Evolutionary conservation across 2,888 invertebrate species (phyloP), one percentile per base, ranked within the genome.

Genomic region (Dasypolia templi): DNA sequence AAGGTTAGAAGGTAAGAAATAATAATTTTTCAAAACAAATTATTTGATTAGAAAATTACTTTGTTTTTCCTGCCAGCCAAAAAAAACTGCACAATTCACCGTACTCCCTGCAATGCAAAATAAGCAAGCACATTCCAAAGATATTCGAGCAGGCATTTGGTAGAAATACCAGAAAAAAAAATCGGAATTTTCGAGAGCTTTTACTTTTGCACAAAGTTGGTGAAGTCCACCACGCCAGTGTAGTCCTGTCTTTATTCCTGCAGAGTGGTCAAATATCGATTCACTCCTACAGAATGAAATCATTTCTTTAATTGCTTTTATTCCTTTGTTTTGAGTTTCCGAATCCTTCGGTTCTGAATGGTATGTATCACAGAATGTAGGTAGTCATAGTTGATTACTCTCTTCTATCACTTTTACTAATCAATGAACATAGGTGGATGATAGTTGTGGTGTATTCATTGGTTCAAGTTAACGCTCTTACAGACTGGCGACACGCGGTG

Each of bases 381-480:
- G 42, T 72, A 73, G 55, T 65, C 49, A 49, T 14, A 61, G 64
- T 80, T 65, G 73, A 77, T 80, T 56, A 79, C n/a, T 61, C 70
- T 71, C 59, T 61, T 78, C 71, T 53, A 26, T 53, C 46, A 53
- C 12, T 75, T 78, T 78, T 61, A 39, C 32, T 22, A 70, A 55
- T 70, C 71, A 75, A 71, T 71, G 59, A 26, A 59, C 19, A 59
- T 59, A 70, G 12, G 14, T 3, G 35, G 51, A 77, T 46, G 46
- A 61, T 78, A 69, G 44, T 70, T 71, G 59, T 32, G 35, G 29
- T 19, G 0, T 26, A 44, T 68, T 58, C 9, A n/a, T 77, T 77
- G 29, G 3, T 39, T 44, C 6, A 29, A 39, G 44, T 53, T 59
- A n/a, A n/a, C n/a, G n/a, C n/a, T n/a, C n/a, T n/a, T n/a, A n/a